Conservation (phyloP, 2,797 vertebrate genomes). For the Morus bassanus region DNA sequence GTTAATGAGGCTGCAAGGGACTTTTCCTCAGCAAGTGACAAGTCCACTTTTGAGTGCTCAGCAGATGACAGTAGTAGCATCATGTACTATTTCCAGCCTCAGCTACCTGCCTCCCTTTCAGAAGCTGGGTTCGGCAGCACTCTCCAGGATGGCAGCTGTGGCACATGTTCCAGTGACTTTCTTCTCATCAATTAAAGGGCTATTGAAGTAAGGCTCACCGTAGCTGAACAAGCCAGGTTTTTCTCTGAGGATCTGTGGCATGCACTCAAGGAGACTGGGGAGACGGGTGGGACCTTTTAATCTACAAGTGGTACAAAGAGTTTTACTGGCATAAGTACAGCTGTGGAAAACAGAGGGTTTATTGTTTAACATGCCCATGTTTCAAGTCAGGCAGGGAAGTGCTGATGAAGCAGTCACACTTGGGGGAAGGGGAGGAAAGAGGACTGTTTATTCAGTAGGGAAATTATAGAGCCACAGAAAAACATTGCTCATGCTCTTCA, state of each 20-base stretch:
- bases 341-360: slow-evolving; percentile 28
- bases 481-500: neutral
- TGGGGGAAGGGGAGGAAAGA: neutral
- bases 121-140: neutral
- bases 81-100: neutral
- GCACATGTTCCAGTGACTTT: neutral
- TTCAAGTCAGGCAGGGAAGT: neutral
- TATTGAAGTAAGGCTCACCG: neutral
- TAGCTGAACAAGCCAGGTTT: neutral
- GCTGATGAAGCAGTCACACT: slow-evolving; percentile 15
- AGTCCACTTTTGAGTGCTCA: neutral
- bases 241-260: neutral
- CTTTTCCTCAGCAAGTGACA: slow-evolving; percentile 4
- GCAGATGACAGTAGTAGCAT: neutral
- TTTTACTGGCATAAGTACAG: neutral
- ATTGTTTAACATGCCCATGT: neutral
- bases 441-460: neutral
- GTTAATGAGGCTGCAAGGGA: neutral
- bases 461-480: neutral
- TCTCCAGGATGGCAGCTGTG: neutral
- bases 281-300: neutral
- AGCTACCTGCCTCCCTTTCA: neutral
- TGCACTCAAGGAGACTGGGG: neutral
- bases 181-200: neutral
- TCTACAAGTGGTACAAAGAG: neutral